Evolutionary conservation across 2,888 invertebrate species (phyloP).

Genomic region (Pomacea canaliculata): DNA sequence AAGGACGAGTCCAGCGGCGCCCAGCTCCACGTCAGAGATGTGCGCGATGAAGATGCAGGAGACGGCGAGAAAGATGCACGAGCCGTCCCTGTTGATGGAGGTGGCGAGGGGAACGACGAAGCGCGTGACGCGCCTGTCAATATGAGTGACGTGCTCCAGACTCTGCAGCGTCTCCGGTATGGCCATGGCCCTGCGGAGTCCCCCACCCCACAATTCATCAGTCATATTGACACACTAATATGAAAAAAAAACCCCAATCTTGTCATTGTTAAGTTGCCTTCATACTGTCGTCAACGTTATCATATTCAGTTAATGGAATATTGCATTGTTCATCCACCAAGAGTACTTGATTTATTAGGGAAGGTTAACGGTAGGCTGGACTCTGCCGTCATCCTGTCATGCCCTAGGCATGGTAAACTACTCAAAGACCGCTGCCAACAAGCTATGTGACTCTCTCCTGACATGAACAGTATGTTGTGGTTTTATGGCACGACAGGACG

Average conservation of each 20-base stretch:
- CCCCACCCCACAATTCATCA: no score
- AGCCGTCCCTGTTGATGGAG: slow-evolving; percentile 57
- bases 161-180: slow-evolving; percentile 55
- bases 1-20: slow-evolving; percentile 44
- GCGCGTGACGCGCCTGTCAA: slow-evolving; percentile 52
- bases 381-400: no score
- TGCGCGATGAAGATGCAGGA: slow-evolving; percentile 60
- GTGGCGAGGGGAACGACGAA: slow-evolving; percentile 58
- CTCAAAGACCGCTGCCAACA: no score
- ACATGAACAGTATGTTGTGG: no score
- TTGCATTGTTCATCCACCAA: neutral
- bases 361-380: no score
- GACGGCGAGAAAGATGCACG: slow-evolving; percentile 50
- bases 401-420: no score
- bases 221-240: no score
- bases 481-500: no score
- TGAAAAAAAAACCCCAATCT: no score
- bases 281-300: neutral
- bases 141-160: slow-evolving; percentile 43
- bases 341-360: no score
- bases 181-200: slow-evolving; percentile 50
- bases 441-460: no score
- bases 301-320: neutral
- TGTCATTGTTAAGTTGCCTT: neutral
- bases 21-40: slow-evolving; percentile 38